These are phyloP conservation scores for Rhabdomys dilectus DNA, from an alignment of 2,113 vertebrate species.

Conservation along the genomic window DNA sequence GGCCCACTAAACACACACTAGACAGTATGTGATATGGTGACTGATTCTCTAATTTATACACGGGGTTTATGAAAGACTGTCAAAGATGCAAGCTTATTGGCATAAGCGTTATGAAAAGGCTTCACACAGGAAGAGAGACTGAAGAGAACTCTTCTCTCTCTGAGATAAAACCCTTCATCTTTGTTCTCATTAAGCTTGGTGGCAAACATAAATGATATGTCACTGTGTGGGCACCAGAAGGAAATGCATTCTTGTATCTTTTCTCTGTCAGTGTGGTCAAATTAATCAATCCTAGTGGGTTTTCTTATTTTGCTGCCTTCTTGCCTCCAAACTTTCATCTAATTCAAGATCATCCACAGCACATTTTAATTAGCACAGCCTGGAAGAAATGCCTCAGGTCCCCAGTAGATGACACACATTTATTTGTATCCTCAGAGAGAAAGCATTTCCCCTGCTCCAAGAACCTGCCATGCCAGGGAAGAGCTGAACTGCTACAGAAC, in stretches of 20 bases:
- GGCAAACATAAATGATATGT: constrained; percentile 7
- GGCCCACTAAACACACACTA: background rate
- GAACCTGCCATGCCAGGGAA: background rate
- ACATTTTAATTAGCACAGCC: background rate
- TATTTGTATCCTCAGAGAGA: background rate
- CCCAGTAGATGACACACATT: no score
- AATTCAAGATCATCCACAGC: background rate
- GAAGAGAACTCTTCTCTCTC: background rate
- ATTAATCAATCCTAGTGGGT: background rate
- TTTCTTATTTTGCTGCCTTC: background rate
- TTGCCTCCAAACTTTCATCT: background rate
- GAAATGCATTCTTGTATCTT: background rate
- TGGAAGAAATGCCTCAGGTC: background rate
- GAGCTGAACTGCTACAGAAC: background rate
- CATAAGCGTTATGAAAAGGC: background rate
- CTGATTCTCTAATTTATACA: background rate
- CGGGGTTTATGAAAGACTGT: constrained; percentile 11
- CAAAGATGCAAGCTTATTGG: background rate
- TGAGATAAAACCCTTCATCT: constrained; percentile 35
- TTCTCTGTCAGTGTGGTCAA: background rate
- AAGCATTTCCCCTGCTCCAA: background rate
- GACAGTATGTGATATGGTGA: background rate
- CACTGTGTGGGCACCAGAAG: background rate
- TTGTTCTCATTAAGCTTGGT: constrained; percentile 20
- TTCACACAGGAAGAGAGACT: background rate